phyloP scores from a whole-genome alignment of 2,113 vertebrate species.

The Cheilinus undulatus region DNA sequence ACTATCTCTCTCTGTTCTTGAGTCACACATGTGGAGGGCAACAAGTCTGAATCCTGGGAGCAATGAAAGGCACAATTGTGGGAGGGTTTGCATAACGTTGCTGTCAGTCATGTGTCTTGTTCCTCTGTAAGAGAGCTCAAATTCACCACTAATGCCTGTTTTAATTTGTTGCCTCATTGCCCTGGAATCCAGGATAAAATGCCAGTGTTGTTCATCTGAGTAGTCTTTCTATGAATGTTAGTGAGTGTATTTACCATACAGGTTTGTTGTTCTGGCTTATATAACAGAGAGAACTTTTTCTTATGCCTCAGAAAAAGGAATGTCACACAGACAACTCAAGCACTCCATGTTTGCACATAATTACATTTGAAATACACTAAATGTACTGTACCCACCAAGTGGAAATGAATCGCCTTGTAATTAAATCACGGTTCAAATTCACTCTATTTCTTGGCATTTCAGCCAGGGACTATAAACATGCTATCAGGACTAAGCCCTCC shows the following conservation, averaged over 20 bases:
- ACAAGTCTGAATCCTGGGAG: slow-evolving; percentile 50
- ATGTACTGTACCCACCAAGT: background rate
- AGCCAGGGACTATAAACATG: no score
- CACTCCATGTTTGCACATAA: slow-evolving; percentile 8
- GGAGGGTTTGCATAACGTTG: slow-evolving; percentile 63
- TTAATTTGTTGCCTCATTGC: slow-evolving; percentile 78
- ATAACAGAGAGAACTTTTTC: slow-evolving; percentile 14
- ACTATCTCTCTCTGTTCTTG: slow-evolving; percentile 37
- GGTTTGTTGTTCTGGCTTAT: slow-evolving; percentile 42
- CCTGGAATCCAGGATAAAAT: slow-evolving; percentile 69
- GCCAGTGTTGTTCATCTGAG: slow-evolving; percentile 43
- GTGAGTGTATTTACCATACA: slow-evolving; percentile 29
- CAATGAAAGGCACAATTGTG: slow-evolving; percentile 76
- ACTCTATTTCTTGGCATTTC: background rate
- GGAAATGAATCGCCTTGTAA: slow-evolving; percentile 3
- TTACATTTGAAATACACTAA: slow-evolving; percentile 14
- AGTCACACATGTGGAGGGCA: slow-evolving; percentile 59
- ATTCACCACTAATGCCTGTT: slow-evolving; percentile 69
- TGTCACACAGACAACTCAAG: background rate
- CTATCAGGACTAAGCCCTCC: no score
- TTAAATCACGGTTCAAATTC: slow-evolving; percentile 15
- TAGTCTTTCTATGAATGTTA: slow-evolving; percentile 34
- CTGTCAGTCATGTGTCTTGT: slow-evolving; percentile 77
- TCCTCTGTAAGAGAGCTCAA: slow-evolving; percentile 62
- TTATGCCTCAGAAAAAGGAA: slow-evolving; percentile 25